phyloP scores from a whole-genome alignment of 2,113 vertebrate genomes.

The Notothenia rossii region DNA sequence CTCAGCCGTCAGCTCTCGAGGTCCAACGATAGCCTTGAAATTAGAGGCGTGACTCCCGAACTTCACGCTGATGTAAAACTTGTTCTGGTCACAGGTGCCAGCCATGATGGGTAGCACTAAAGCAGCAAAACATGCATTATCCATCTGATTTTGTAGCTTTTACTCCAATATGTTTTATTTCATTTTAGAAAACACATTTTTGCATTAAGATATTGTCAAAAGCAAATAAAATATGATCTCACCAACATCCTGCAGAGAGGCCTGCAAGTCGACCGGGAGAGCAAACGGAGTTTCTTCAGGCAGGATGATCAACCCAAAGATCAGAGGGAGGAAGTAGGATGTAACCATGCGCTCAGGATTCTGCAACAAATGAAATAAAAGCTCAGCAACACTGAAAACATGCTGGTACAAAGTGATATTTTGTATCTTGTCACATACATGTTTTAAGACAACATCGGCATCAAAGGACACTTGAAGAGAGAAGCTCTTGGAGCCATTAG shows the following conservation, averaged over 20 bases:
- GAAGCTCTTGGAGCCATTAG: conserved; percentile 80
- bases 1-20: no score
- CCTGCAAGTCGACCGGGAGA: conserved; percentile 50
- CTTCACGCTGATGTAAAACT: conserved; percentile 67
- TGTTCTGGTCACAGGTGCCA: conserved; percentile 75
- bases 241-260: conserved; percentile 75
- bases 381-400: not conserved
- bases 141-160: not conserved
- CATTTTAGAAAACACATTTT: no score
- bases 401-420: not conserved
- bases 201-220: not conserved
- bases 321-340: conserved; percentile 66
- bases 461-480: conserved; percentile 80
- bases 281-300: conserved; percentile 76
- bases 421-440: conserved; percentile 67
- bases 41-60: conserved; percentile 68
- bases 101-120: conserved; percentile 72
- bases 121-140: rapidly evolving
- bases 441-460: no score
- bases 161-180: no score
- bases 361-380: conserved; percentile 37
- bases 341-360: conserved; percentile 62
- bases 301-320: conserved; percentile 74
- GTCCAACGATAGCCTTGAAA: no score
- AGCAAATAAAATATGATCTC: conserved; percentile 13